phyloP scores from a whole-genome alignment of 2,797 vertebrate genomes.

The Limosa lapponica region DNA sequence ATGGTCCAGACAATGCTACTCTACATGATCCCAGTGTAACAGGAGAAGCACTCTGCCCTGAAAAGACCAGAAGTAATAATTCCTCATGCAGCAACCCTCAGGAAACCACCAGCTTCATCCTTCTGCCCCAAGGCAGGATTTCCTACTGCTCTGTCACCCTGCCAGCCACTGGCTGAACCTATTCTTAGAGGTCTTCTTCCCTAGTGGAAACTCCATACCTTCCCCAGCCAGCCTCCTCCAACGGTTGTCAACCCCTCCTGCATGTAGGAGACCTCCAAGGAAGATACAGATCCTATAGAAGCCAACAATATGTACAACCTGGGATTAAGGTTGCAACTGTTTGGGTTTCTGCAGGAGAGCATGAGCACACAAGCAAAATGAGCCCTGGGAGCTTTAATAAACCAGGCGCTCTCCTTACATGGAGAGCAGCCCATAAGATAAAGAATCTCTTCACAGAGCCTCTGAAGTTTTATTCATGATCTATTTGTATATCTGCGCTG shows the following conservation, averaged over 20 bases:
- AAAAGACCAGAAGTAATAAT: neutral
- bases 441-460: neutral
- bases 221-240: neutral
- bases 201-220: rapidly evolving
- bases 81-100: rapidly evolving
- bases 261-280: neutral
- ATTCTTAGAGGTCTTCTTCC: neutral
- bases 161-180: neutral
- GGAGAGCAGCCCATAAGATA: constrained; percentile 51
- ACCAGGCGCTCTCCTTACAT: rapidly evolving
- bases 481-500: neutral
- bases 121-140: neutral
- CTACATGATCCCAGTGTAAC: neutral
- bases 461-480: neutral
- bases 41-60: neutral
- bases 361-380: constrained; percentile 5
- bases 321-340: neutral
- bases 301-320: rapidly evolving
- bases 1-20: rapidly evolving
- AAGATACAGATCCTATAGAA: neutral
- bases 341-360: neutral
- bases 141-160: neutral
- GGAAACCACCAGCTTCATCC: neutral
- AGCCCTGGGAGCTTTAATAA: neutral
- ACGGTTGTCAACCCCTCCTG: neutral